Conservation (phyloP, 2,888 invertebrate species). For the Callimorpha dominula region DNA sequence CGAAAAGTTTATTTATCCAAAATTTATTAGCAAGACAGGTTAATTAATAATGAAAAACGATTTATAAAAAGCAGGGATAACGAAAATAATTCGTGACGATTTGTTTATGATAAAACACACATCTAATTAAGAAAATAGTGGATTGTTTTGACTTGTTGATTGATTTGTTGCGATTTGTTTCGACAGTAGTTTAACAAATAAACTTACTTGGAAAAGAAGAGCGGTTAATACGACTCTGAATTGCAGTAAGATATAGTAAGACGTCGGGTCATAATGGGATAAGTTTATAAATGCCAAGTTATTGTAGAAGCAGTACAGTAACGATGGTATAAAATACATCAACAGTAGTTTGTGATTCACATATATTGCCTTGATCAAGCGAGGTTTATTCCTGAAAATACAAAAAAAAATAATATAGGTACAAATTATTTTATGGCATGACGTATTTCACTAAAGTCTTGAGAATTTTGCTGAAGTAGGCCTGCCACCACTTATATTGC, state of each 20-base stretch:
- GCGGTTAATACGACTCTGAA: conserved; percentile 97
- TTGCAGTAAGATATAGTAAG: conserved; percentile 96
- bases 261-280: conserved; percentile 97
- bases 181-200: background rate
- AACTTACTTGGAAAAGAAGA: conserved; percentile 94
- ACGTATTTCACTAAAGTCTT: too few species aligned
- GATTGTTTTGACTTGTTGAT: background rate
- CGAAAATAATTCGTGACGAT: too few species aligned
- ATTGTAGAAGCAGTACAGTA: conserved; percentile 97
- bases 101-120: too few species aligned
- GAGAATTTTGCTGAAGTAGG: too few species aligned
- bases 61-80: too few species aligned
- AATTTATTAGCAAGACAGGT: too few species aligned
- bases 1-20: too few species aligned
- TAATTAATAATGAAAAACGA: too few species aligned
- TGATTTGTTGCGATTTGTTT: too few species aligned
- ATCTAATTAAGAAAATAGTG: too few species aligned
- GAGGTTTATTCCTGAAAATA: conserved; percentile 88
- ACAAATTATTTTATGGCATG: background rate
- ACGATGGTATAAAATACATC: conserved; percentile 95
- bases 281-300: conserved; percentile 97
- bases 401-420: conserved; percentile 32
- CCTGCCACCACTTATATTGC: too few species aligned
- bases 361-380: conserved; percentile 85
- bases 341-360: conserved; percentile 89